Conservation (phyloP, 2,888 invertebrate species). For the Ypsolopha scabrella region DNA sequence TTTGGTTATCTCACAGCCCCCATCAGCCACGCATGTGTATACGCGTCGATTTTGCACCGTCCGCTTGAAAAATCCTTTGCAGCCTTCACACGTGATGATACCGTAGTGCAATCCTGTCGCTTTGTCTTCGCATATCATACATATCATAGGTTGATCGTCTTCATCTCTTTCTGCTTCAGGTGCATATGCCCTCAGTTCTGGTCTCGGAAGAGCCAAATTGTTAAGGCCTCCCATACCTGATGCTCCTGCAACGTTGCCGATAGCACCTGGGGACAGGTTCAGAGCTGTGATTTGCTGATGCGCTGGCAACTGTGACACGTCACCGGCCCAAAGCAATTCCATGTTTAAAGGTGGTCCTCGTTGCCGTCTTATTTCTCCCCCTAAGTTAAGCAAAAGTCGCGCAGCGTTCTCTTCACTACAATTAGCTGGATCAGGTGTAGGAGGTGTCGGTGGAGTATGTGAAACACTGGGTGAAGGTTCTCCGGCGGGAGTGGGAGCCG, state of each 20-base stretch:
- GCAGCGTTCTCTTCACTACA: constrained; percentile 74
- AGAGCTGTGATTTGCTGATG: constrained; percentile 84
- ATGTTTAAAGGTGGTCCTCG: constrained; percentile 83
- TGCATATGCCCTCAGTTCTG: constrained; percentile 56
- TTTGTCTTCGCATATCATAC: constrained; percentile 98
- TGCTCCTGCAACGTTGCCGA: constrained; percentile 46
- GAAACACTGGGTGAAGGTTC: constrained; percentile 59
- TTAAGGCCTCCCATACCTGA: constrained; percentile 47
- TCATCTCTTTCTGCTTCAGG: constrained; percentile 74
- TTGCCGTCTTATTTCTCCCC: constrained; percentile 76
- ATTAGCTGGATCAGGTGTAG: constrained; percentile 59
- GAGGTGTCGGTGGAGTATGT: constrained; percentile 68
- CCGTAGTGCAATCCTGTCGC: constrained; percentile 98
- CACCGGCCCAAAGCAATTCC: constrained; percentile 93
- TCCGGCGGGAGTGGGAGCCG: constrained; percentile 65
- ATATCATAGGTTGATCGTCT: constrained; percentile 94
- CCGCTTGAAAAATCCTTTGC: constrained; percentile 99
- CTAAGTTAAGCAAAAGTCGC: constrained; percentile 80
- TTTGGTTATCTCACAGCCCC: constrained; percentile 98
- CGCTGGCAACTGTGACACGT: constrained; percentile 85
- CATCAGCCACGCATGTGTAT: constrained; percentile 97
- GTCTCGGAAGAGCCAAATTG: constrained; percentile 44
- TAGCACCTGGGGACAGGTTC: constrained; percentile 76
- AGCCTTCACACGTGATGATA: constrained; percentile 99
- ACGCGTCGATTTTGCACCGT: constrained; percentile 98